Percentiles rank a stretch among this genome's conserved stretches.
These are phyloP conservation scores for Orthosia incerta DNA, from an alignment of 2,888 invertebrate species.

Conservation along the genomic window DNA sequence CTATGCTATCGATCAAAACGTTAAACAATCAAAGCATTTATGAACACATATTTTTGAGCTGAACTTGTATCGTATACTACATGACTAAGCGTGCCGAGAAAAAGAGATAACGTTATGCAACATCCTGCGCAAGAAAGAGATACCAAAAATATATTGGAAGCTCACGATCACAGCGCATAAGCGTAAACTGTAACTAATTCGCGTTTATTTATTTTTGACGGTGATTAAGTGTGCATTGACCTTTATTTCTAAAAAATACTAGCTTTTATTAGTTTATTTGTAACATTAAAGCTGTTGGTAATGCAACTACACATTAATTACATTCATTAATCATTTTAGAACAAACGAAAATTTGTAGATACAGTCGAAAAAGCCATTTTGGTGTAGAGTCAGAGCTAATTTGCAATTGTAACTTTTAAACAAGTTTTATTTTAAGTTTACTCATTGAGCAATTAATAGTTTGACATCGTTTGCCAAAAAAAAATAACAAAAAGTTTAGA, in stretches of 20 bases:
- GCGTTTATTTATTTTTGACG: conserved; percentile 71
- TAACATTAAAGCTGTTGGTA: neutral
- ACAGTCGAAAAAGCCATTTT: neutral
- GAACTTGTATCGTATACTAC: conserved; percentile 34
- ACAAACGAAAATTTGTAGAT: neutral
- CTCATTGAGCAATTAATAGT: too few species aligned
- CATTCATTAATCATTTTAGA: conserved; percentile 20
- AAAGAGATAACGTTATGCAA: conserved; percentile 56
- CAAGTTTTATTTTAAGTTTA: too few species aligned
- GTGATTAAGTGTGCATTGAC: conserved; percentile 71
- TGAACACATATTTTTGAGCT: conserved; percentile 17
- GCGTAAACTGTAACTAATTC: conserved; percentile 72
- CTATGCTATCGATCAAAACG: neutral
- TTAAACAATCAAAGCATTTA: neutral
- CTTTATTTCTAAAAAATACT: conserved; percentile 36
- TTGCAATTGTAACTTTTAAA: too few species aligned
- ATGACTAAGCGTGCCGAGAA: conserved; percentile 65
- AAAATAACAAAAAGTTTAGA: too few species aligned
- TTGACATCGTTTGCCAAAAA: too few species aligned
- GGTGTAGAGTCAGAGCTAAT: neutral
- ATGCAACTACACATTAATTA: neutral
- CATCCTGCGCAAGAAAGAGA: conserved; percentile 43
- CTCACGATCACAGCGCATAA: conserved; percentile 54
- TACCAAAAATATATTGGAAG: conserved; percentile 52
- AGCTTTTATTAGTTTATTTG: neutral